Evolutionary conservation across 1,140 invertebrate genomes (phyloP).

Genomic region (Drosophila oshimai): DNA sequence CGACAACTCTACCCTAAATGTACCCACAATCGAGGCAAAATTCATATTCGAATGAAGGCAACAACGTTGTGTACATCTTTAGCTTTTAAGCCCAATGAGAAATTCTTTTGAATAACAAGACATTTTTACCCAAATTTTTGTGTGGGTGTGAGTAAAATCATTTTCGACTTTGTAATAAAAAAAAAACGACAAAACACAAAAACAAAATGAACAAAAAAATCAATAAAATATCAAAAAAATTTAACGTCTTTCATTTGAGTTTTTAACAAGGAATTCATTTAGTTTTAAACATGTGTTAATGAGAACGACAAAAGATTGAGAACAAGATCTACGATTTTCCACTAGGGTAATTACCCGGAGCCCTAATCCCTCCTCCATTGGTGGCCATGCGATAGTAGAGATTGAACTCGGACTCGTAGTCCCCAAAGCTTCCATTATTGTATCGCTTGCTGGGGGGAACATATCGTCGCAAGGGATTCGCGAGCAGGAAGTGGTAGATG

Average conservation of each 20-base stretch:
- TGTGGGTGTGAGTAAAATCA: conserved; percentile 54
- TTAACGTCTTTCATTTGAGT: background rate
- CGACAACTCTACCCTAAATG: conserved; percentile 7
- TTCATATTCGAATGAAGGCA: conserved; percentile 13
- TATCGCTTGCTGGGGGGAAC: conserved; percentile 53
- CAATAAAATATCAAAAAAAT: conserved; percentile 55
- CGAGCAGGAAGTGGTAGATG: conserved; percentile 58
- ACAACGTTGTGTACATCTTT: conserved; percentile 53
- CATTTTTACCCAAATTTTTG: conserved; percentile 49
- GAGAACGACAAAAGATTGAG: background rate
- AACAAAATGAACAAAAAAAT: conserved; percentile 28
- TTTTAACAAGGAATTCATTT: conserved; percentile 1
- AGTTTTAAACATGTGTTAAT: background rate
- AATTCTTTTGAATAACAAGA: conserved; percentile 53
- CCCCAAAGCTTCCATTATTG: conserved; percentile 61
- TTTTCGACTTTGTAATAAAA: conserved; percentile 68
- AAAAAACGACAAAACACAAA: conserved; percentile 35
- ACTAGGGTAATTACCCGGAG: background rate
- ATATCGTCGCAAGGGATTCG: conserved; percentile 65
- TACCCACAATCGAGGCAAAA: conserved; percentile 32
- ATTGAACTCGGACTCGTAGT: conserved; percentile 69
- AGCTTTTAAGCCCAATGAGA: conserved; percentile 55
- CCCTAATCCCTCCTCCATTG: conserved; percentile 20
- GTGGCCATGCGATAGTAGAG: conserved; percentile 74
- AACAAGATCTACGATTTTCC: background rate